phyloP scores from a whole-genome alignment of 2,113 vertebrate genomes.

The Ochotona curzoniae region DNA sequence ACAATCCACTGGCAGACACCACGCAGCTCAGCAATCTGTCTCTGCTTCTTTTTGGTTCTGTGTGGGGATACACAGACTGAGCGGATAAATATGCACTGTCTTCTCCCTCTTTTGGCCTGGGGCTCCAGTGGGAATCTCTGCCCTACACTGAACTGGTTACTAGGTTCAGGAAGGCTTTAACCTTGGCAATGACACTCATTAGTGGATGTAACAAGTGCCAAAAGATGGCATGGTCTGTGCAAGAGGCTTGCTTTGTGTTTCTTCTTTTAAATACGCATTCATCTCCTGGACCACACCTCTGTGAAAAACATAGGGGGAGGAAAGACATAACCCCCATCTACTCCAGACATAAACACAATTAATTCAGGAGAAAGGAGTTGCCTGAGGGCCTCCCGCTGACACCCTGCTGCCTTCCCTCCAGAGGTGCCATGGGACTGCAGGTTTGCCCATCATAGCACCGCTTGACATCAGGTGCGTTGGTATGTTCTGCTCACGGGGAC shows the following conservation, averaged over 20 bases:
- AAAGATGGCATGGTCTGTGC: constrained; percentile 44
- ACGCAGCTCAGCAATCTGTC: constrained; percentile 65
- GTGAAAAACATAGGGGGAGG: constrained; percentile 27
- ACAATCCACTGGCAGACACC: neutral
- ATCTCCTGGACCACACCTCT: constrained; percentile 67
- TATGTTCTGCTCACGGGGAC: neutral
- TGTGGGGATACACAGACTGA: constrained; percentile 71
- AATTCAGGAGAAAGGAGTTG: neutral
- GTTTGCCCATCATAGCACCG: accelerated
- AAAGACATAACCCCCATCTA: neutral
- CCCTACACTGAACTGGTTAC: constrained; percentile 70
- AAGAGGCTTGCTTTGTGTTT: constrained; percentile 71
- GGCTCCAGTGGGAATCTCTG: constrained; percentile 61
- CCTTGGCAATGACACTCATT: constrained; percentile 78
- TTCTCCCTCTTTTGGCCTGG: constrained; percentile 64
- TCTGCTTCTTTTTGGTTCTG: constrained; percentile 57
- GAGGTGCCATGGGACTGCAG: neutral
- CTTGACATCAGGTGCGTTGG: accelerated
- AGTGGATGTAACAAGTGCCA: constrained; percentile 71
- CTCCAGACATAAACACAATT: constrained; percentile 32
- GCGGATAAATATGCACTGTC: constrained; percentile 74
- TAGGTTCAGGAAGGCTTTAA: constrained; percentile 70
- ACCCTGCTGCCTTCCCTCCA: neutral
- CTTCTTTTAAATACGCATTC: constrained; percentile 71
- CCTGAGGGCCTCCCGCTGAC: neutral